phyloP scores from a whole-genome alignment of 2,797 vertebrate species.

The Otolemur crassicaudatus region DNA sequence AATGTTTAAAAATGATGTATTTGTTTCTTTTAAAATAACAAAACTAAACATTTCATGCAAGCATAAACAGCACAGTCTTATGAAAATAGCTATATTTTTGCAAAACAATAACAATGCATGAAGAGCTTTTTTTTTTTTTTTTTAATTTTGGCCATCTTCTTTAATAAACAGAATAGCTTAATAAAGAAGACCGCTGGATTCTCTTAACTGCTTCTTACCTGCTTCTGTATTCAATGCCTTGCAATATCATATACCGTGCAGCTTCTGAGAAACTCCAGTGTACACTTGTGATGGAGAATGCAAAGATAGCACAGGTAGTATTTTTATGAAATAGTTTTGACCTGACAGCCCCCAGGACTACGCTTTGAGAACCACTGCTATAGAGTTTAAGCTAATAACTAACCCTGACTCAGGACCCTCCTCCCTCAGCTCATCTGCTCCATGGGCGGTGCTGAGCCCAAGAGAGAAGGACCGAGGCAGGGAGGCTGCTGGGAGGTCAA shows the following conservation, averaged over 20 bases:
- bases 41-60: background rate
- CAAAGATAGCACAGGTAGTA: no score
- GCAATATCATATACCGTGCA: background rate
- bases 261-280: background rate
- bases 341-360: background rate
- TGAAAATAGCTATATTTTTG: constrained; percentile 7
- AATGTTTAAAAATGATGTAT: background rate
- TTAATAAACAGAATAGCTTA: background rate
- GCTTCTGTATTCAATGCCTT: background rate
- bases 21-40: constrained; percentile 32
- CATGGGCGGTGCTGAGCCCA: background rate
- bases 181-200: background rate
- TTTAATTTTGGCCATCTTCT: background rate
- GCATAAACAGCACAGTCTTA: background rate
- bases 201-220: background rate
- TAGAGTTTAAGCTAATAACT: background rate
- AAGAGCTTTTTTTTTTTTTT: background rate
- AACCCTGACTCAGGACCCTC: background rate
- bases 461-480: no score
- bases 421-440: background rate
- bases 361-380: background rate
- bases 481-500: background rate
- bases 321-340: background rate
- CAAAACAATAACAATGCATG: background rate
- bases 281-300: background rate